Conservation (phyloP, 2,888 invertebrate species). For the Gastracanthus pulcherrimus region DNA sequence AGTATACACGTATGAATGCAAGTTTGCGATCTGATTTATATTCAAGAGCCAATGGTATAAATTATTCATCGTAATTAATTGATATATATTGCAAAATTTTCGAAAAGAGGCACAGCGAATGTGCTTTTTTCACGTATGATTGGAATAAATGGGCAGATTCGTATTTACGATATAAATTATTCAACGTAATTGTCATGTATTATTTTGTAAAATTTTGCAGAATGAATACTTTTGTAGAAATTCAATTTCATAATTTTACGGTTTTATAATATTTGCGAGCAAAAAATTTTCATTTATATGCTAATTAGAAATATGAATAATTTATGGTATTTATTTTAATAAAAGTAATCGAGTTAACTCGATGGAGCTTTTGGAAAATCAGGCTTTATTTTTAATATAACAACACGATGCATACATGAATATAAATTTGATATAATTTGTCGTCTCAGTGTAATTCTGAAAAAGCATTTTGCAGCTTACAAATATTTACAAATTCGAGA, state of each 20-base stretch:
- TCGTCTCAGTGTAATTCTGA: conserved; percentile 11
- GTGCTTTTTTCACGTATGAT: background rate
- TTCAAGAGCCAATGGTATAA: conserved; percentile 11
- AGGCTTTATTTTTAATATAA: conserved; percentile 38
- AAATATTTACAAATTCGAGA: conserved; percentile 11
- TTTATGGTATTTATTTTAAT: conserved; percentile 43
- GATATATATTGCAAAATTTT: conserved; percentile 33
- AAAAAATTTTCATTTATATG: conserved; percentile 38
- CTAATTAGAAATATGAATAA: conserved; percentile 43
- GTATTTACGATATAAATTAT: conserved; percentile 33
- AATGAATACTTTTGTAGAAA: conserved; percentile 12
- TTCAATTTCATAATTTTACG: conserved; percentile 26
- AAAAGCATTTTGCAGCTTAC: background rate
- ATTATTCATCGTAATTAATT: conserved; percentile 42
- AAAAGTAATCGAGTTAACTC: conserved; percentile 42
- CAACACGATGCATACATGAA: conserved; percentile 22
- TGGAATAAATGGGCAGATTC: background rate
- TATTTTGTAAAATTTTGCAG: conserved; percentile 44
- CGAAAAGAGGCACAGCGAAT: background rate
- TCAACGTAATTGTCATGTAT: conserved; percentile 39
- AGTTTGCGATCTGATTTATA: conserved; percentile 5
- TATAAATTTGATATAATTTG: conserved; percentile 37
- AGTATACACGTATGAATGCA: background rate
- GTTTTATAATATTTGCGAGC: background rate
- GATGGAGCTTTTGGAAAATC: conserved; percentile 33